Conservation (phyloP, 2,797 vertebrate genomes). For the Sebastes nivosus region DNA sequence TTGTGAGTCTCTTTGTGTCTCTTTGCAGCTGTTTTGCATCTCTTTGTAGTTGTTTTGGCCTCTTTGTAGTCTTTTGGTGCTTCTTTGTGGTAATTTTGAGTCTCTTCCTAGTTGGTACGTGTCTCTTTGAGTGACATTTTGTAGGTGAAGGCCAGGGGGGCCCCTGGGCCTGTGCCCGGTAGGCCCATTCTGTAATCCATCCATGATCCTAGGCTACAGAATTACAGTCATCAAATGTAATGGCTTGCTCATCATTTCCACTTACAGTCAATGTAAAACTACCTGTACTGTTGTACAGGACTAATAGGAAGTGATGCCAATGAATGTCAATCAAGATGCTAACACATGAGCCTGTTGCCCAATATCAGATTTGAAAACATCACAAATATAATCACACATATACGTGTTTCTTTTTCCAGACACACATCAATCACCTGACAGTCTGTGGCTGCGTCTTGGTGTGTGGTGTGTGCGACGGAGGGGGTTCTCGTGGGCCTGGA, state of each 20-base stretch:
- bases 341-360: neutral
- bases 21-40: too few relatives aligned
- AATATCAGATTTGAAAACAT: neutral
- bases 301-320: neutral
- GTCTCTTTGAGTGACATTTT: too few relatives aligned
- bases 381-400: neutral
- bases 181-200: too few relatives aligned
- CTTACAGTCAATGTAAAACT: neutral
- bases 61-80: too few relatives aligned
- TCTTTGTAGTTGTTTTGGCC: too few relatives aligned
- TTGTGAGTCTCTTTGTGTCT: too few relatives aligned
- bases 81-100: too few relatives aligned
- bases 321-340: neutral
- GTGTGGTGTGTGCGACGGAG: neutral
- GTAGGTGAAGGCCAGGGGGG: too few relatives aligned
- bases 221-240: neutral
- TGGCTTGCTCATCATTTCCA: neutral
- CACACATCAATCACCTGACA: slow-evolving; percentile 50
- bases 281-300: neutral
- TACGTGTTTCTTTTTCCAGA: neutral
- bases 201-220: neutral
- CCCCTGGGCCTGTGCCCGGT: too few relatives aligned
- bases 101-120: too few relatives aligned
- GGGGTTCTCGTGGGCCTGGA: slow-evolving; percentile 14
- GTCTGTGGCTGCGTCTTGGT: slow-evolving; percentile 15